These are phyloP conservation scores for Camponotus floridanus DNA, from an alignment of 1,140 invertebrate species.

Conservation along the genomic window DNA sequence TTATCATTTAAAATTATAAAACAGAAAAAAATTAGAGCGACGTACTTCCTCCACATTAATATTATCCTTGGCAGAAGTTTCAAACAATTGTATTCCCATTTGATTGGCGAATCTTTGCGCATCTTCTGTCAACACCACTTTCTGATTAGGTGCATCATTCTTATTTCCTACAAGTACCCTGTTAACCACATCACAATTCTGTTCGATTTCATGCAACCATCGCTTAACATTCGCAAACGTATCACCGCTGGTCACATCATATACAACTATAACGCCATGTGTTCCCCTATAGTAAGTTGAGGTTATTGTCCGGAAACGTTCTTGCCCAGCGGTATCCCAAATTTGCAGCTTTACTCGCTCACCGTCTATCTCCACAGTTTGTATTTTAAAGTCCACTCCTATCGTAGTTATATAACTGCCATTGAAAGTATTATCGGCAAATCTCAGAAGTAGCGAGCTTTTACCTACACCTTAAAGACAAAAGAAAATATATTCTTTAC, in stretches of 20 bases:
- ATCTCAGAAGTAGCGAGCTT: constrained; percentile 98
- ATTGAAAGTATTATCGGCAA: constrained; percentile 99
- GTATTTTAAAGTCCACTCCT: constrained; percentile 99
- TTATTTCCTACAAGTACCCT: constrained; percentile 99
- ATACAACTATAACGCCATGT: constrained; percentile 99
- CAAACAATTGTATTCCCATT: constrained; percentile 98
- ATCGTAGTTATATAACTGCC: constrained; percentile 99
- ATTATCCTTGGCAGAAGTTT: constrained; percentile 99
- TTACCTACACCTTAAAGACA: constrained; percentile 97
- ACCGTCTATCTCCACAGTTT: constrained; percentile 97
- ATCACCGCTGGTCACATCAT: constrained; percentile 99
- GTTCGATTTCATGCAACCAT: constrained; percentile 99
- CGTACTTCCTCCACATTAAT: constrained; percentile 98
- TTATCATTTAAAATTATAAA: constrained; percentile 68
- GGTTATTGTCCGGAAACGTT: constrained; percentile 98
- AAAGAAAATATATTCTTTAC: not conserved
- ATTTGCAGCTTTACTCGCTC: constrained; percentile 99
- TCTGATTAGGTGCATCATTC: constrained; percentile 98
- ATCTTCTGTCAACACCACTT: constrained; percentile 99
- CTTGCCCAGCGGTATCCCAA: constrained; percentile 98
- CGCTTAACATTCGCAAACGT: constrained; percentile 99
- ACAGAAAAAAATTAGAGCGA: constrained; percentile 84
- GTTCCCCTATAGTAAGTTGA: constrained; percentile 98
- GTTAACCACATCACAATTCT: constrained; percentile 99
- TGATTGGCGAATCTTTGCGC: constrained; percentile 98